Base-by-base conservation (phyloP, 2,888 invertebrate species). In the Lithodes maja region DNA sequence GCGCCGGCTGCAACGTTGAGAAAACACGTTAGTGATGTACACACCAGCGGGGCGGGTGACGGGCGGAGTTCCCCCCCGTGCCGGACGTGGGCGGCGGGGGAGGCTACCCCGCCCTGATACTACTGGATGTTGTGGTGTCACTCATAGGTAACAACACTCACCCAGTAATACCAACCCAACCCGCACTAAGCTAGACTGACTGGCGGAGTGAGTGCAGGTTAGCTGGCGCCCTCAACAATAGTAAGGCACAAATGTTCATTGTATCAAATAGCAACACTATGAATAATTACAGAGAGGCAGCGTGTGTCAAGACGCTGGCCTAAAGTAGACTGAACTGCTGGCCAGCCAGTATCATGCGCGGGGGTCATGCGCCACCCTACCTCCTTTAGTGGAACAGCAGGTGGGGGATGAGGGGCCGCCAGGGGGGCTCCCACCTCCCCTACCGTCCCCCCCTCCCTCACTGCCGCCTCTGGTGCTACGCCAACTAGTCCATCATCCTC, bases 1-100 rank as follows among this genome's bases (percentile, higher is more conserved):
- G 90, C 79, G 90, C 87, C 81, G 87, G 90, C 90, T 90, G 90
- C 83, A 90, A 90, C 85, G 79, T 55, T 86, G 83, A 90, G 82
- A 86, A 83, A 83, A 86, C 61, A 55, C 52, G 75, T 87, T 87
- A 87, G 82, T 77, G 49, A 49, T 68, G 61, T 68, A 77, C 50
- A 77, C 83, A 80, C 61, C 68, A 53, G 5, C 74, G 54, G 53
- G 71, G 68, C 80, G 85, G 49, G 17, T 17, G 55, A 15, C 49
- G 54, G 77, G 68, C 87, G 54, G 81, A 77, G 71, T 81, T 68
- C 54, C 82, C 79, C 84, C 87, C 83, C 68, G 55, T 17, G 61
- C 85, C 82, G 52, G 86, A 83, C 74, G 52, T 53, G 75, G 68
- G 52, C 68, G 85, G 75, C 49, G 83, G 83, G 88, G 75, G 68